These are phyloP conservation scores for Etheostoma spectabile DNA, from an alignment of 2,113 vertebrate genomes.

Conservation along the genomic window DNA sequence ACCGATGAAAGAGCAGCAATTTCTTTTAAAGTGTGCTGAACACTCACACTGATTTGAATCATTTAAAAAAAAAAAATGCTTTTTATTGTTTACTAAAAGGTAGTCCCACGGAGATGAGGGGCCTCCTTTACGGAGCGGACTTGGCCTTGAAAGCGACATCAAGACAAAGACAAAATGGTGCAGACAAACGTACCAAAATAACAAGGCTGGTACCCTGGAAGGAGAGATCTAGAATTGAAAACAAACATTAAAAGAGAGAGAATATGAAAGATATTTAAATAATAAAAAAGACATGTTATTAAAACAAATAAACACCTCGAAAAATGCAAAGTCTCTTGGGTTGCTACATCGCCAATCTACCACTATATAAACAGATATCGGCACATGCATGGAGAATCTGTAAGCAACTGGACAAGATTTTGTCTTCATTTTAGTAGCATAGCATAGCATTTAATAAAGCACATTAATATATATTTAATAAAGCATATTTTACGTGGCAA, in stretches of 20 bases:
- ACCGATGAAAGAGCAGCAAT: neutral
- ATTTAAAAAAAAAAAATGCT: neutral
- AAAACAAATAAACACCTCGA: neutral
- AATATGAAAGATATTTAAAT: neutral
- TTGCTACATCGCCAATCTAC: too few species aligned
- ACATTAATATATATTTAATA: too few species aligned
- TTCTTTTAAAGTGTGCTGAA: constrained; percentile 17
- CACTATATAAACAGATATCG: too few species aligned
- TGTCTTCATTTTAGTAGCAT: too few species aligned
- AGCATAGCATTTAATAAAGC: too few species aligned
- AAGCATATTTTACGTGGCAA: too few species aligned
- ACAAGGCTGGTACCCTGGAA: neutral
- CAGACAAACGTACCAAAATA: neutral
- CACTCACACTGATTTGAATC: constrained; percentile 17
- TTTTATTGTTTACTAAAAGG: constrained; percentile 4
- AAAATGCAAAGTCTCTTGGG: neutral
- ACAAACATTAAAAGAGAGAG: neutral
- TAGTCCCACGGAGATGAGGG: constrained; percentile 9
- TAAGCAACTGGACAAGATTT: too few species aligned
- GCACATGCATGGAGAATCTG: too few species aligned
- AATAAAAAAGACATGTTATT: neutral
- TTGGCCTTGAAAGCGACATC: too few species aligned
- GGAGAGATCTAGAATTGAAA: neutral
- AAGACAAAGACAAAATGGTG: constrained; percentile 6
- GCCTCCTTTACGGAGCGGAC: neutral